A percentile compares a stretch with the other conserved stretches of the same genome.
Evolutionary conservation across 30 jellyfish, hydroid and myxozoan species (phyloP).

Genomic region (Aurelia coerulea): DNA sequence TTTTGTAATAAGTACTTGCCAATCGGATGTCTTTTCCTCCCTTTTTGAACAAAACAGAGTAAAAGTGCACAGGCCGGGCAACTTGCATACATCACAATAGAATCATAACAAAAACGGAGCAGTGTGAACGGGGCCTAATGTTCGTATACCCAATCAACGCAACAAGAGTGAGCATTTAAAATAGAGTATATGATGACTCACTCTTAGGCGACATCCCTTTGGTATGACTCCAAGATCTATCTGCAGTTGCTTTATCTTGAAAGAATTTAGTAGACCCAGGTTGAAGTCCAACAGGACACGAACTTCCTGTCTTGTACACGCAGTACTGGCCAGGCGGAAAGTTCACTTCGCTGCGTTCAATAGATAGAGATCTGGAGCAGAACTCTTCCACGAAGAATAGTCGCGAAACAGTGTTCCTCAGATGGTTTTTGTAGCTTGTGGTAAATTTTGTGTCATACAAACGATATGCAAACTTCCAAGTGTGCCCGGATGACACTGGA

Average conservation of each 20-base stretch:
- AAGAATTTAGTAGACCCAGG: slow-evolving; percentile 41
- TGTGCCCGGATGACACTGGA: background rate
- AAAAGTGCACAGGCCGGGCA: no score
- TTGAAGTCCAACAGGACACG: slow-evolving; percentile 61
- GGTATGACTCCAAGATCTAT: slow-evolving; percentile 57
- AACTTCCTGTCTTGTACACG: slow-evolving; percentile 23
- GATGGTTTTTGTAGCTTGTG: background rate
- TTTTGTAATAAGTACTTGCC: no score
- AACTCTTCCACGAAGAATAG: slow-evolving; percentile 57
- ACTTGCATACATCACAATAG: no score
- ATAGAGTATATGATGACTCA: slow-evolving; percentile 9
- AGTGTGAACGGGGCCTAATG: background rate
- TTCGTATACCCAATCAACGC: background rate
- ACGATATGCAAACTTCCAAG: slow-evolving; percentile 62
- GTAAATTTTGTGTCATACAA: slow-evolving; percentile 19
- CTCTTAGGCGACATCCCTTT: slow-evolving; percentile 47
- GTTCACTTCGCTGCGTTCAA: background rate
- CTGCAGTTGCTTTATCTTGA: slow-evolving; percentile 12
- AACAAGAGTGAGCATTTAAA: background rate
- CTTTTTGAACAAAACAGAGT: no score
- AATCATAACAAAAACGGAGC: no score
- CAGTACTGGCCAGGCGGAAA: slow-evolving; percentile 72
- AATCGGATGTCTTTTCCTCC: no score
- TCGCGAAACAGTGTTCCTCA: slow-evolving; percentile 15
- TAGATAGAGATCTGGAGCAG: slow-evolving; percentile 22